Evolutionary conservation across 2,888 invertebrate genomes (phyloP).

Genomic region (Polydesmus complanatus): DNA sequence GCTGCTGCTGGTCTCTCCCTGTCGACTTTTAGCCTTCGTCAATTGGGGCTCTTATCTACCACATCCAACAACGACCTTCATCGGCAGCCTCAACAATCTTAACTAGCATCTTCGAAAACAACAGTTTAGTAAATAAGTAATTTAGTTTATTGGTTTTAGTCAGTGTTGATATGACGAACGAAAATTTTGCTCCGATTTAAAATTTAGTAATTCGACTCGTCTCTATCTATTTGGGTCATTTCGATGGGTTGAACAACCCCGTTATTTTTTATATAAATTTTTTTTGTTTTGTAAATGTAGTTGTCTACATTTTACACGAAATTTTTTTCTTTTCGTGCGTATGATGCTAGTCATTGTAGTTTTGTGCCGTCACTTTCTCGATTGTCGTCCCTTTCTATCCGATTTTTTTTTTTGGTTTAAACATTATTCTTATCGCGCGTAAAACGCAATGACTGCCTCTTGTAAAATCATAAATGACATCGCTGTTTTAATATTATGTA

Average conservation of each 20-base stretch:
- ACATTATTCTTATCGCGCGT: too few relatives aligned
- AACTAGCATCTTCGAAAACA: too few relatives aligned
- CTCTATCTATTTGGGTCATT: neutral
- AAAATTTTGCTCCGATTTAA: neutral
- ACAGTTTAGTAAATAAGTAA: too few relatives aligned
- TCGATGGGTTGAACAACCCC: neutral
- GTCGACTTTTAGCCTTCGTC: conserved; percentile 12
- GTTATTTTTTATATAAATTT: too few relatives aligned
- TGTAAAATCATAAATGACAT: too few relatives aligned
- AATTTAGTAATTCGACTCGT: neutral
- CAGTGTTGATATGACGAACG: neutral
- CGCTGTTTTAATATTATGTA: too few relatives aligned
- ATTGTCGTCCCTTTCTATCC: too few relatives aligned
- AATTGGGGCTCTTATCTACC: conserved; percentile 8
- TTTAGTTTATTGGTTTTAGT: too few relatives aligned
- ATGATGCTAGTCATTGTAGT: neutral
- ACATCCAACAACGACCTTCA: conserved; percentile 6
- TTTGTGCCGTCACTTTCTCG: neutral
- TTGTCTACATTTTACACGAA: too few relatives aligned
- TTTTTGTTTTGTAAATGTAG: neutral
- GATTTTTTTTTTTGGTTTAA: too few relatives aligned
- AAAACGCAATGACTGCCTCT: too few relatives aligned
- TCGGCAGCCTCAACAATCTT: neutral
- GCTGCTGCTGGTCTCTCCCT: conserved; percentile 11
- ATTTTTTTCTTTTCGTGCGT: too few relatives aligned